Evolutionary conservation across 1,140 invertebrate species (phyloP), one percentile per base, ranked within the genome.

Genomic region (Brachionus rubens): DNA sequence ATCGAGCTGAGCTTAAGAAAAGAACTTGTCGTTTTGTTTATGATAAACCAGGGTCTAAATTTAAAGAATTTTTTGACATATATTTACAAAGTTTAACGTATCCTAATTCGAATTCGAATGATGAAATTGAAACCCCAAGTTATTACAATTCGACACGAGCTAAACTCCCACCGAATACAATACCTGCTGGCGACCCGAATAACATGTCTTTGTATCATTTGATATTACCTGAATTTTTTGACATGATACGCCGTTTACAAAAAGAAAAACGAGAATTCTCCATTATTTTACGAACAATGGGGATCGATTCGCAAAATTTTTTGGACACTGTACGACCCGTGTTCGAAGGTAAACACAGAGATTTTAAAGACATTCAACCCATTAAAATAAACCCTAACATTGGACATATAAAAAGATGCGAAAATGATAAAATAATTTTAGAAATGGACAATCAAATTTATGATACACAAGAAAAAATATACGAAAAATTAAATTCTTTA

Each of bases 1-100:
- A 72, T 26, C 10, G 68, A 72, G 46, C 68, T 30, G 68, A 72
- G 46, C 68, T 72, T 0, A 72, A 72, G n/a, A 72, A 72, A 40
- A 36, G 41, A 50, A 72, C 68, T 7, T 72, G 68, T 30, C 16
- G 46, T 6, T 72, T 72, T 72, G 68, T 72, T 19, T 50, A 50
- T 16, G 46, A 72, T 41, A 26, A 72, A 14, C 68, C 68, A n/a
- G 68, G 68, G 1, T 12, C 12, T 36, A 52, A n/a, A 40, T 72
- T n/a, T 33, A 6, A 30, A n/a, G 6, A 33, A 16, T 72, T 50
- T 26, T 72, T 50, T 28, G 24, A 72, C 30, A 26, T 72, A 12
- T 72, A 72, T 52, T 54, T 72, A 21, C 10, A 72, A 16, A 36
- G 68, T 28, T n/a, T 72, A 9, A 50, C 26, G 4, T 72, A 72